Base-by-base conservation (phyloP, 2,113 vertebrate species). In the Scomber colias region DNA sequence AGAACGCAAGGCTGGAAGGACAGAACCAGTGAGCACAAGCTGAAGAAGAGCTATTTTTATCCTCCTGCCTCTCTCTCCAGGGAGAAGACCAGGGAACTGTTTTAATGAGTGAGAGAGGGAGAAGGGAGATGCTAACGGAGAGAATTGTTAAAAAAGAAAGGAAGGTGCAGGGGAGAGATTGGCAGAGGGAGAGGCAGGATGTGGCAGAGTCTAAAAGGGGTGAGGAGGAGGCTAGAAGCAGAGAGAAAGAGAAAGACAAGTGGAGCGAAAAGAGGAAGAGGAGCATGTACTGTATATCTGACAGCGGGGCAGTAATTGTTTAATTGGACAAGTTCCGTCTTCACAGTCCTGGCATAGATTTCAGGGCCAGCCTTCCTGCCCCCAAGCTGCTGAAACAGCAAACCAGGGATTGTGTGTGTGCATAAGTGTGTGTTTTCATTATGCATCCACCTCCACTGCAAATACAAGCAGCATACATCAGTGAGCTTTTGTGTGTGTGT, bases 41-140 rank as follows among this genome's bases (percentile, higher is more conserved):
- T 67, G 83, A 75, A 67, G 71, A 84, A 64, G 60, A 84, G 84
- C 89, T 94, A 94, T 93, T 92, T 94, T 93, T 94, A 93, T 77
- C 81, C 67, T 75, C 21, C 68, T 56, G 35, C 35, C 35, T 59
- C 59, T 69, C 89, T 89, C 90, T 89, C 85, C 63, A 35, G 89
- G 79, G 86, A 89, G 81, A 75, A 54, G 79, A 88, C 79, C 63
- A 49, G 66, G 80, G 86, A 82, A 75, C 78, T 51, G 84, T 78
- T 93, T 93, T 95, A 94, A 93, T 93, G 90, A 95, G 90, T 27
- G 78, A 67, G 84, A 77, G 75, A 83, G 73, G 54, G 69, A 65
- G 72, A 66, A 30, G 31, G 61, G 75, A 79, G 73, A 84, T 45
- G 83, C 66, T 83, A 68, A 81, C 53, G 7, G 80, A 85, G 82